A percentile compares a stretch with the other conserved stretches of the same genome.
These are phyloP conservation scores for Oligia fasciuncula DNA, from an alignment of 2,888 invertebrate species.

Conservation along the genomic window DNA sequence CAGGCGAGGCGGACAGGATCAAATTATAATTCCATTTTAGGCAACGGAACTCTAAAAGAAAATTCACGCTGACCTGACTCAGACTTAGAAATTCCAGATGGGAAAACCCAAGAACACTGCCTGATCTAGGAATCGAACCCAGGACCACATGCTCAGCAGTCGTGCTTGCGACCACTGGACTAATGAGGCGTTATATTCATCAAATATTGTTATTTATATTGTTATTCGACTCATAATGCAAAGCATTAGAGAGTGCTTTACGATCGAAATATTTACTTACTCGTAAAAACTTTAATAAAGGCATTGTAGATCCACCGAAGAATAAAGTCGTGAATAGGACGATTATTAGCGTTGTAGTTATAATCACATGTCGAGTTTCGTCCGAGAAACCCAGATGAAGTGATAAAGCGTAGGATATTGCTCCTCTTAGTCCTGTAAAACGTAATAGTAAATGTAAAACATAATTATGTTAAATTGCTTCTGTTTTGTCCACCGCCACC, in stretches of 20 bases:
- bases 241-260: too few species aligned
- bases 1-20: too few species aligned
- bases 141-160: background rate
- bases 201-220: background rate
- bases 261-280: slow-evolving; percentile 79
- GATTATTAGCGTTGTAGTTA: slow-evolving; percentile 99
- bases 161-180: background rate
- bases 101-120: background rate
- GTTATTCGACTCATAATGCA: too few species aligned
- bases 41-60: background rate
- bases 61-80: background rate
- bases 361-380: slow-evolving; percentile 98
- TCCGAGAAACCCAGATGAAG: slow-evolving; percentile 98
- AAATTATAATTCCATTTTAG: background rate
- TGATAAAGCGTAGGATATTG: slow-evolving; percentile 99
- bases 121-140: background rate
- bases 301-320: slow-evolving; percentile 99
- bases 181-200: background rate
- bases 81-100: background rate
- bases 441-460: background rate
- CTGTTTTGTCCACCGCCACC: background rate
- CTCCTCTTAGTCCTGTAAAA: slow-evolving; percentile 95
- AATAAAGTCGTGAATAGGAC: slow-evolving; percentile 98
- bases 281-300: slow-evolving; percentile 97
- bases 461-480: background rate